A percentile compares a stretch with the other conserved stretches of the same genome.
Evolutionary conservation across 2,113 vertebrate genomes (phyloP).

Genomic region (Charina bottae): DNA sequence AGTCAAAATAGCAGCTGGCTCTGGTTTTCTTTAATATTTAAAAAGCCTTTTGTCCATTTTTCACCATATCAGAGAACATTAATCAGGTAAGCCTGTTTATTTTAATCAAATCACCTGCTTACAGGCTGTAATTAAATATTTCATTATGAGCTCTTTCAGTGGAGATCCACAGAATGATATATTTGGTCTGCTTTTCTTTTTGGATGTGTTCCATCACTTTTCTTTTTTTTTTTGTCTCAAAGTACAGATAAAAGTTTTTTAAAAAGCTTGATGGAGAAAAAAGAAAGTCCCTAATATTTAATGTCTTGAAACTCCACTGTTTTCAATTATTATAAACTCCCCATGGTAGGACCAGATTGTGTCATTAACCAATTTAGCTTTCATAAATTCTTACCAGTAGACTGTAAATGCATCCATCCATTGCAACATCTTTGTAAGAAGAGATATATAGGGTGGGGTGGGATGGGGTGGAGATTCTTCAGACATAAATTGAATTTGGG

Average conservation of each 20-base stretch:
- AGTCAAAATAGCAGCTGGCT: neutral
- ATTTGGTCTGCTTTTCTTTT: conserved; percentile 5
- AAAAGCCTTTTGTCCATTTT: conserved; percentile 7
- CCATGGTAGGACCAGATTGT: conserved; percentile 9
- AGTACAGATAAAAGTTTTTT: neutral
- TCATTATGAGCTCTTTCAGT: conserved; percentile 19
- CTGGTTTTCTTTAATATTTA: neutral
- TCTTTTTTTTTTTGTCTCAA: conserved; percentile 3
- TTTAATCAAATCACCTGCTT: conserved; percentile 40
- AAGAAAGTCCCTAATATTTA: conserved; percentile 17
- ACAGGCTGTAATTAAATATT: conserved; percentile 26
- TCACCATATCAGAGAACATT: neutral
- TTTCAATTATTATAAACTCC: conserved; percentile 30
- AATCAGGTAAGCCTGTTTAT: conserved; percentile 21
- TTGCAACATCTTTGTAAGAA: conserved; percentile 4
- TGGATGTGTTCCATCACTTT: neutral
- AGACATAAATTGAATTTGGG: conserved; percentile 15
- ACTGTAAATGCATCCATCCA: conserved; percentile 5
- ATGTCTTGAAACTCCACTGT: conserved; percentile 27
- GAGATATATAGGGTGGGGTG: neutral
- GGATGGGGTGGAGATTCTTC: neutral
- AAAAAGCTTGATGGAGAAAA: neutral
- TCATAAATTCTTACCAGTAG: conserved; percentile 30
- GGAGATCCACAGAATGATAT: neutral
- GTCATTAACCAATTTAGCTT: conserved; percentile 23